These are phyloP conservation scores for Phaethon lepturus DNA, from an alignment of 2,113 vertebrate genomes.

Conservation along the genomic window DNA sequence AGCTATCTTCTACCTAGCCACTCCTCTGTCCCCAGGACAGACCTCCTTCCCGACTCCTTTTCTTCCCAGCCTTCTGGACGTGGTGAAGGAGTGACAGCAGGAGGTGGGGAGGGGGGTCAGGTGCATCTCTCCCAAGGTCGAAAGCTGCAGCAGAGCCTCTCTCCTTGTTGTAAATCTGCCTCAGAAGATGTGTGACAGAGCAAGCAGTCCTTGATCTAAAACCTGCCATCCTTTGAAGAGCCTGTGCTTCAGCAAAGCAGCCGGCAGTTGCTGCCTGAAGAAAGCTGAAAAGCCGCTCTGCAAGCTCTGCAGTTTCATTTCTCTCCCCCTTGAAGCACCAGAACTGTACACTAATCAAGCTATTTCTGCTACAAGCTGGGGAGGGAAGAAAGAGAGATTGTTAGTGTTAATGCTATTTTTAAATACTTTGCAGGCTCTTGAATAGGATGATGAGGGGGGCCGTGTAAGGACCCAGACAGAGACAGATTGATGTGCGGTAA, in stretches of 20 bases:
- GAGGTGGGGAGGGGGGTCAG: not conserved
- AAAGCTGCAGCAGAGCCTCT: not conserved
- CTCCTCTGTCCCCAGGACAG: not conserved
- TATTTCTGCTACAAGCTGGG: conserved; percentile 67
- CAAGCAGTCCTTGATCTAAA: conserved; percentile 41
- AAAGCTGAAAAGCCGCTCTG: conserved; percentile 55
- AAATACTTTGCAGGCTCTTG: conserved; percentile 62
- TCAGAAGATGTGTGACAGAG: not conserved
- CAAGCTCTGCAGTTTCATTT: conserved; percentile 53
- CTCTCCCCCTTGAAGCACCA: conserved; percentile 56
- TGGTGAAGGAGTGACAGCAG: not conserved
- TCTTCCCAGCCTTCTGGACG: not conserved
- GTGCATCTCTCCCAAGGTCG: not conserved
- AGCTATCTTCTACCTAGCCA: not conserved
- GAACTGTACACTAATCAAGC: conserved; percentile 65
- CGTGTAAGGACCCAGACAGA: conserved; percentile 36
- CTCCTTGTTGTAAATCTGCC: not conserved
- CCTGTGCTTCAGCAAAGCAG: conserved; percentile 3
- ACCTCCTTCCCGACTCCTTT: not conserved
- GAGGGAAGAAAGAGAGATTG: conserved; percentile 66
- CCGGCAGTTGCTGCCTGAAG: conserved; percentile 47
- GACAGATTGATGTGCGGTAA: conserved; percentile 52
- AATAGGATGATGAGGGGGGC: conserved; percentile 61
- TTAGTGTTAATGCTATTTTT: conserved; percentile 73
- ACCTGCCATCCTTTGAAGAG: conserved; percentile 57